These are phyloP conservation scores for Gastrophryne carolinensis DNA, from an alignment of 2,797 vertebrate genomes.

Conservation along the genomic window DNA sequence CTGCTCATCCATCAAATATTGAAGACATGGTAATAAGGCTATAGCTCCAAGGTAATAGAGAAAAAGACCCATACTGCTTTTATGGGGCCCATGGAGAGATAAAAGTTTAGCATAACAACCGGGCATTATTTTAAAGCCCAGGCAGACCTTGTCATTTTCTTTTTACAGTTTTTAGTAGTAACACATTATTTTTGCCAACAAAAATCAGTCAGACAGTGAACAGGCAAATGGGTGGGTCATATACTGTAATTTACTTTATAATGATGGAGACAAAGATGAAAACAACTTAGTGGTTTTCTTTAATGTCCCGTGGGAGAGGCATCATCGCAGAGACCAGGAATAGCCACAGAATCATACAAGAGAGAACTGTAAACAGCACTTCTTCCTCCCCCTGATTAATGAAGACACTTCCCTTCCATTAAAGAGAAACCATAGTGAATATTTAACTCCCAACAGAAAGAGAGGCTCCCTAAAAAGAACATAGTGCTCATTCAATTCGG, in stretches of 20 bases:
- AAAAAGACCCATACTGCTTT: too few relatives aligned
- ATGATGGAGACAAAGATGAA: constrained; percentile 21
- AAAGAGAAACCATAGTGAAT: not conserved
- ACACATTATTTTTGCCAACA: not conserved
- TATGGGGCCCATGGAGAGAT: too few relatives aligned
- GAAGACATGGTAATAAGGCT: too few relatives aligned
- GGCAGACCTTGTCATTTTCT: too few relatives aligned
- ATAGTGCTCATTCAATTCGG: too few relatives aligned
- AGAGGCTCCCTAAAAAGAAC: too few relatives aligned
- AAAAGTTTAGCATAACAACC: too few relatives aligned
- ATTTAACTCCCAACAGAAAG: too few relatives aligned
- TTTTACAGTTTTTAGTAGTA: too few relatives aligned
- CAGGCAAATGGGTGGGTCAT: not conserved
- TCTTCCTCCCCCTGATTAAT: not conserved
- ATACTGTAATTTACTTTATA: not conserved
- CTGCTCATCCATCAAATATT: too few relatives aligned
- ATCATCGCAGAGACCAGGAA: constrained; percentile 23
- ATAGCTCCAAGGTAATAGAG: too few relatives aligned
- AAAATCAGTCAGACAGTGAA: constrained; percentile 2
- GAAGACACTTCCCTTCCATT: not conserved
- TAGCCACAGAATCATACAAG: constrained; percentile 14
- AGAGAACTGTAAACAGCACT: constrained; percentile 14
- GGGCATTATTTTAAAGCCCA: too few relatives aligned
- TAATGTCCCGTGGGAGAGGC: not conserved
- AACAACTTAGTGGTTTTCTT: constrained; percentile 31